Percentiles rank a stretch among this genome's conserved stretches.
These are phyloP conservation scores for Pica pica DNA, from an alignment of 2,113 vertebrate species.

Conservation along the genomic window DNA sequence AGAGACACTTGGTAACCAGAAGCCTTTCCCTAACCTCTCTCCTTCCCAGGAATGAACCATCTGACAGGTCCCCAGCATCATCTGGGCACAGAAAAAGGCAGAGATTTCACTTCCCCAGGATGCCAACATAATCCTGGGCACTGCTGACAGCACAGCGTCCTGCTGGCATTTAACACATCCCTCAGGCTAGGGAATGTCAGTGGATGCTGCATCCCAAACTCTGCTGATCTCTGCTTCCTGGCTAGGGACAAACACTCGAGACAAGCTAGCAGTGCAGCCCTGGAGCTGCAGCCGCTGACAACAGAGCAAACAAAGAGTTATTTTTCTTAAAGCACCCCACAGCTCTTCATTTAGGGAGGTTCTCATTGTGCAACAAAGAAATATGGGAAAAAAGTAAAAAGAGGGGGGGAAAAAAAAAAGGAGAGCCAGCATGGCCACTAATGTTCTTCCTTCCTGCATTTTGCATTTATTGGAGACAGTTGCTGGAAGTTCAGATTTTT, in stretches of 20 bases:
- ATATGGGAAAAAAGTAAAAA: background rate
- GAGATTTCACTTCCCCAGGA: background rate
- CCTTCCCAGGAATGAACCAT: background rate
- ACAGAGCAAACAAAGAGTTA: background rate
- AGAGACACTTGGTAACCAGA: background rate
- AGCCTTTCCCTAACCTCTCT: background rate
- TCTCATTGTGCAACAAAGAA: background rate
- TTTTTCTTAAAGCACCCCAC: background rate
- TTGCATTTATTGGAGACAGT: background rate
- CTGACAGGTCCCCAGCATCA: background rate
- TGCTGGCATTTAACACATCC: background rate
- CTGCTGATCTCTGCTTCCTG: background rate
- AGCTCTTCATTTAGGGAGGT: background rate
- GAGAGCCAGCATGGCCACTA: background rate
- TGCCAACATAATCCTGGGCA: fast-evolving
- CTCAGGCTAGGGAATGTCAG: background rate
- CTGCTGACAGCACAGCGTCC: background rate
- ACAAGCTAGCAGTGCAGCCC: background rate
- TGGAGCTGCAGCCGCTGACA: background rate
- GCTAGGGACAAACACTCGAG: background rate
- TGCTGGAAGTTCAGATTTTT: background rate
- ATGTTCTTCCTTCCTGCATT: background rate
- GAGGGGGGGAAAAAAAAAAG: fast-evolving
- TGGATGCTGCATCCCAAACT: background rate
- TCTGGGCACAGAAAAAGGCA: fast-evolving